These are phyloP conservation scores for Spatulosminthurus flaviceps DNA, from an alignment of 2,888 invertebrate genomes.

Conservation along the genomic window DNA sequence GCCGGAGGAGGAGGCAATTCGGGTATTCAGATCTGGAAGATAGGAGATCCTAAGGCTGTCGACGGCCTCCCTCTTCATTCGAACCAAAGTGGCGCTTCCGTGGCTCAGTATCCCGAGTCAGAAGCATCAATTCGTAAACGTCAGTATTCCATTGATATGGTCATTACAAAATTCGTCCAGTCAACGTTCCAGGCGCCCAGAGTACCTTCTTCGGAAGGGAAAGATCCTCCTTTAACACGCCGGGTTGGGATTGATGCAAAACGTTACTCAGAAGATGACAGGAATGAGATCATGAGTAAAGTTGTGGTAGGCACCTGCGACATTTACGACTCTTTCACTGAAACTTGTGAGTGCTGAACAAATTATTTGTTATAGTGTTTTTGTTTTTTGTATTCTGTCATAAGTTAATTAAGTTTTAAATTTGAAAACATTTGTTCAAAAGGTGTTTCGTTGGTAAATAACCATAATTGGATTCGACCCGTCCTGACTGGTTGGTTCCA, in stretches of 20 bases:
- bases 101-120: slow-evolving; percentile 15
- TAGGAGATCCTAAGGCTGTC: slow-evolving; percentile 48
- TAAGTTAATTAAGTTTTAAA: slow-evolving; percentile 3
- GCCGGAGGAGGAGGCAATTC: slow-evolving; percentile 52
- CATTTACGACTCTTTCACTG: slow-evolving; percentile 51
- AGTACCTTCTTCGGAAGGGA: neutral
- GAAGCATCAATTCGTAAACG: slow-evolving; percentile 36
- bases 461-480: slow-evolving; percentile 49
- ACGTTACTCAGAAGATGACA: slow-evolving; percentile 53
- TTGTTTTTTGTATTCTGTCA: slow-evolving; percentile 15
- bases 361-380: too few relatives aligned
- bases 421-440: slow-evolving; percentile 22
- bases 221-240: slow-evolving; percentile 33
- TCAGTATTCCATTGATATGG: slow-evolving; percentile 54
- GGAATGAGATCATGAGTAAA: slow-evolving; percentile 51
- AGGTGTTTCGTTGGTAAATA: slow-evolving; percentile 52
- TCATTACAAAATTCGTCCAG: slow-evolving; percentile 55
- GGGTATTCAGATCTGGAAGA: slow-evolving; percentile 54
- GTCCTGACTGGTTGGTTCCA: slow-evolving; percentile 54
- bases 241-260: slow-evolving; percentile 56
- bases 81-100: neutral
- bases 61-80: slow-evolving; percentile 45
- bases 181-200: neutral
- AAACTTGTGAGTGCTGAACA: slow-evolving; percentile 56
- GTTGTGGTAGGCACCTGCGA: slow-evolving; percentile 52